Conservation (phyloP, 1,140 invertebrate genomes). For the Ostrea denselamellosa region DNA sequence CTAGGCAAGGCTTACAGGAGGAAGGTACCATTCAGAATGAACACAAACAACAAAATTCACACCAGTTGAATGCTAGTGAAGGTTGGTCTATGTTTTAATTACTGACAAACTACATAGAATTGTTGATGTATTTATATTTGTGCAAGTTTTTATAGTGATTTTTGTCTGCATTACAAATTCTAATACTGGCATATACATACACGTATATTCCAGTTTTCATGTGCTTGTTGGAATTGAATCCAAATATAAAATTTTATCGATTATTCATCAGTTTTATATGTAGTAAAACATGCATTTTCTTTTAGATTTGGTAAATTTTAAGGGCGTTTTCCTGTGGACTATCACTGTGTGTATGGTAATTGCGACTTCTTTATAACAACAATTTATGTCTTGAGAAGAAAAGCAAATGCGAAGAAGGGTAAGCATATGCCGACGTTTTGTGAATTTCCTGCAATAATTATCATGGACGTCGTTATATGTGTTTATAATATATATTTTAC, state of each 20-base stretch:
- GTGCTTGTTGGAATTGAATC: too few species aligned
- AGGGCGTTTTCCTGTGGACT: neutral
- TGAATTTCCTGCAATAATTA: neutral
- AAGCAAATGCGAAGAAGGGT: neutral
- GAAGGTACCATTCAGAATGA: neutral
- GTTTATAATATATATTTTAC: neutral
- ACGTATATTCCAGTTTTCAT: too few species aligned
- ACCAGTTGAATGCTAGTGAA: neutral
- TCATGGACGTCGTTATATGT: neutral
- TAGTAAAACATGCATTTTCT: neutral
- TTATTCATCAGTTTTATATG: neutral
- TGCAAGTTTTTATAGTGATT: too few species aligned
- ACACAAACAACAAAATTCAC: neutral
- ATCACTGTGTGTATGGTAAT: neutral
- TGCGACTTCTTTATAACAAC: neutral
- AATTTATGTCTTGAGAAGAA: neutral
- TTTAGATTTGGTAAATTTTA: constrained; percentile 17
- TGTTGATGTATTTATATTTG: too few species aligned
- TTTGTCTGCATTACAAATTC: too few species aligned
- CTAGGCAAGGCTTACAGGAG: neutral
- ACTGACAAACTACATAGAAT: too few species aligned
- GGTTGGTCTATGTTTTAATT: neutral
- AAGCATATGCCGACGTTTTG: neutral
- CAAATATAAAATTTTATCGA: too few species aligned
- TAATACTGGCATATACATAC: too few species aligned